phyloP scores from a whole-genome alignment of 1,140 invertebrate species.

The Eriosoma lanigerum region DNA sequence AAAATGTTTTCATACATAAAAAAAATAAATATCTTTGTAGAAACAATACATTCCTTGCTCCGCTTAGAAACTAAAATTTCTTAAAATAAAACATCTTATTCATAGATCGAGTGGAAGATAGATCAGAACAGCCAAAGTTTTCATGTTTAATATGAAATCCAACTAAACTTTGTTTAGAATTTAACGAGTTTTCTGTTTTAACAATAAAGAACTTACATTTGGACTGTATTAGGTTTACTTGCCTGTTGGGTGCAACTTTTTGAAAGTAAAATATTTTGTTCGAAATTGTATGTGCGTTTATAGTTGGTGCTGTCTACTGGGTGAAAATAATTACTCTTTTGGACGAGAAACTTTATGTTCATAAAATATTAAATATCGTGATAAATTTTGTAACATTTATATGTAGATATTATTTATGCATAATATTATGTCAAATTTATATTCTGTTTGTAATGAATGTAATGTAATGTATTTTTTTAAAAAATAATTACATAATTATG shows the following conservation, averaged over 20 bases:
- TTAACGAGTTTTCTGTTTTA: slow-evolving; percentile 12
- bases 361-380: not conserved
- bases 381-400: no score
- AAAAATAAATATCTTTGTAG: no score
- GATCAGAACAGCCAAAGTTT: not conserved
- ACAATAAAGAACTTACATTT: slow-evolving; percentile 23
- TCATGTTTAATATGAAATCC: not conserved
- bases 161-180: not conserved
- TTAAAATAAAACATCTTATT: no score
- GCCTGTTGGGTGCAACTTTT: not conserved
- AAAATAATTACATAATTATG: no score
- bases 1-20: no score
- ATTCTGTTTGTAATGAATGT: no score
- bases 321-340: slow-evolving; percentile 24
- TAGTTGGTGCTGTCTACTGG: not conserved
- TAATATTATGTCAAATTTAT: no score
- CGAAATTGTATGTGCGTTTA: not conserved
- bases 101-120: not conserved
- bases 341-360: not conserved
- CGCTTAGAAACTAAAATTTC: no score
- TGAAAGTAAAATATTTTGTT: slow-evolving; percentile 16
- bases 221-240: not conserved
- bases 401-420: no score
- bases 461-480: no score
- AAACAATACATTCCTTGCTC: no score